Evolutionary conservation across 2,113 vertebrate genomes (phyloP).

Genomic region (Eidolon helvum): DNA sequence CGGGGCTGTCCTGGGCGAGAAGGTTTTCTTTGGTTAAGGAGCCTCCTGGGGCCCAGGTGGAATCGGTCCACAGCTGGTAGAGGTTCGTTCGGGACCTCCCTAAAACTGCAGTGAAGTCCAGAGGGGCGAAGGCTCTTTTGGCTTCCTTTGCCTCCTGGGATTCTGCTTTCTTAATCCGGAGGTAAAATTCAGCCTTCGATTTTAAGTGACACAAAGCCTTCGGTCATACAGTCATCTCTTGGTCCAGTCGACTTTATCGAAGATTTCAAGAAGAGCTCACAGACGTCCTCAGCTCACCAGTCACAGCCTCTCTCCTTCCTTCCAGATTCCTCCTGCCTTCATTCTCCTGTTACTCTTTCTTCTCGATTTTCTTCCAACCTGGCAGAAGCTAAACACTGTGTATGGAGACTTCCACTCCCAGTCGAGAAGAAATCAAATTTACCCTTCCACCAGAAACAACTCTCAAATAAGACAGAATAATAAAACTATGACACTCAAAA

Average conservation of each 20-base stretch:
- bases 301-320: not conserved
- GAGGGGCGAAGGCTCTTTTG: not conserved
- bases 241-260: not conserved
- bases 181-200: not conserved
- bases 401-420: not conserved
- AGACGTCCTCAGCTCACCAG: not conserved
- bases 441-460: not conserved
- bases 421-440: not conserved
- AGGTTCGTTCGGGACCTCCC: not conserved
- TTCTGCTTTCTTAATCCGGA: not conserved
- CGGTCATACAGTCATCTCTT: not conserved
- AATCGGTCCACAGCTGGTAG: not conserved
- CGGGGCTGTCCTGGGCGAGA: not conserved
- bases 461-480: not conserved
- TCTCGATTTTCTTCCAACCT: not conserved
- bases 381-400: not conserved
- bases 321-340: not conserved
- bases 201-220: not conserved
- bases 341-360: not conserved
- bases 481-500: too few species aligned
- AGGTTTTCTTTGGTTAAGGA: not conserved
- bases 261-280: too few species aligned
- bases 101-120: not conserved
- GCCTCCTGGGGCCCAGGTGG: not conserved
- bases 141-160: not conserved